phyloP scores from a whole-genome alignment of 2,113 vertebrate species.

The Neolamprologus falcicula region DNA sequence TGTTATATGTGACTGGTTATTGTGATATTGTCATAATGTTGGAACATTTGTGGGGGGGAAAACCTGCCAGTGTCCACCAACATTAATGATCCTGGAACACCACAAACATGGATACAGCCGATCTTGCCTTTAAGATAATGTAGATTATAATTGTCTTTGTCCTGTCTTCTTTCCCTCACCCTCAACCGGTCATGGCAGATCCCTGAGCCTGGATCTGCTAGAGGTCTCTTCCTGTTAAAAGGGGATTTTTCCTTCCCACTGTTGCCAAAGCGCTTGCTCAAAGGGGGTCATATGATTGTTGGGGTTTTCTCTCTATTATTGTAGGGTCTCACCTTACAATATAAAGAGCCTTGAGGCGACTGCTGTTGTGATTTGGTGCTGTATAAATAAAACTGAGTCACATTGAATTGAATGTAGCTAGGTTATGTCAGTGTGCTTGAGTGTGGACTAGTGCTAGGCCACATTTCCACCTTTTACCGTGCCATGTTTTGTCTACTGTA shows the following conservation, averaged over 20 bases:
- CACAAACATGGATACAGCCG: background rate
- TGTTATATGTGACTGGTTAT: background rate
- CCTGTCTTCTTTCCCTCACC: background rate
- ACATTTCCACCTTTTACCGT: background rate
- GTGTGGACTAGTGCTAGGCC: background rate
- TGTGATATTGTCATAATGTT: background rate
- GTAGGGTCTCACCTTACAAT: background rate
- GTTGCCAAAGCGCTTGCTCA: background rate
- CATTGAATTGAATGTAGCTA: background rate
- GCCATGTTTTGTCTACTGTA: background rate
- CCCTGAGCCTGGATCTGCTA: fast-evolving
- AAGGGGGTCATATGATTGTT: background rate
- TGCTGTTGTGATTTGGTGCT: background rate
- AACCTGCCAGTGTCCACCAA: background rate
- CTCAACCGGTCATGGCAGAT: background rate
- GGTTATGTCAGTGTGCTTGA: background rate
- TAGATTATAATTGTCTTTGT: background rate
- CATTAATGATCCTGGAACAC: background rate
- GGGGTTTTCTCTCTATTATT: background rate
- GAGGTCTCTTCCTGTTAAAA: background rate
- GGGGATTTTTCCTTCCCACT: background rate
- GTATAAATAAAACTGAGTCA: background rate
- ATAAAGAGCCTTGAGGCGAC: background rate
- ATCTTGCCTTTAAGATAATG: background rate
- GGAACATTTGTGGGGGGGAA: background rate